Conservation (phyloP, 1,140 invertebrate genomes). For the Dendroctonus ponderosae region DNA sequence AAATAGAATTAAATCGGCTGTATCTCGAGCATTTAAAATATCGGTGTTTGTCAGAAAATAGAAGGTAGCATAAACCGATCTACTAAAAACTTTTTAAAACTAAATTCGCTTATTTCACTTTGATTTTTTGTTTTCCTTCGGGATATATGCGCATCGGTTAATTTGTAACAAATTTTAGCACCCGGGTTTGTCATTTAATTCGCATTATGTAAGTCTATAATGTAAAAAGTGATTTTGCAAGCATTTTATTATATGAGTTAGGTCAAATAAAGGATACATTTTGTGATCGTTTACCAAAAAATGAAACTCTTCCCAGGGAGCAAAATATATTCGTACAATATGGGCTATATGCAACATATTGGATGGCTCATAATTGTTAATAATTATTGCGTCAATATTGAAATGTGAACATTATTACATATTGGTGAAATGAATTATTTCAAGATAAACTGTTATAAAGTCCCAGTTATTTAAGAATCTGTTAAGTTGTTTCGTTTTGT, state of each 20-base stretch:
- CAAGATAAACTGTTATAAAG: background rate
- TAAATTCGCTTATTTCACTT: background rate
- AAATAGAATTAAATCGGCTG: background rate
- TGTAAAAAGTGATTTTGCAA: background rate
- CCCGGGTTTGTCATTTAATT: background rate
- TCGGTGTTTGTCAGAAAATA: background rate
- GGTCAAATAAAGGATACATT: background rate
- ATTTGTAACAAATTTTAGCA: background rate
- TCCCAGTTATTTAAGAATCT: too few relatives aligned
- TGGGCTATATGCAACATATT: too few relatives aligned
- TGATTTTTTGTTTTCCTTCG: background rate
- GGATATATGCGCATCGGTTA: background rate
- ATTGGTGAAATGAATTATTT: too few relatives aligned
- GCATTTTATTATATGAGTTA: slow-evolving; percentile 1
- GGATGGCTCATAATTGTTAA: too few relatives aligned
- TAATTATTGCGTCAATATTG: too few relatives aligned
- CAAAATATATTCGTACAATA: too few relatives aligned
- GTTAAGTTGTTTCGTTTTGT: background rate
- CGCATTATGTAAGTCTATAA: background rate
- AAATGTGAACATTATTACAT: too few relatives aligned
- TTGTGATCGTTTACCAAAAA: background rate
- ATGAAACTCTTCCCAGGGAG: background rate
- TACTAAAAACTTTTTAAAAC: slow-evolving; percentile 1
- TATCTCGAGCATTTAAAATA: background rate
- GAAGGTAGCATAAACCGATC: background rate